phyloP scores from a whole-genome alignment of 2,113 vertebrate species.

The Passer domesticus region DNA sequence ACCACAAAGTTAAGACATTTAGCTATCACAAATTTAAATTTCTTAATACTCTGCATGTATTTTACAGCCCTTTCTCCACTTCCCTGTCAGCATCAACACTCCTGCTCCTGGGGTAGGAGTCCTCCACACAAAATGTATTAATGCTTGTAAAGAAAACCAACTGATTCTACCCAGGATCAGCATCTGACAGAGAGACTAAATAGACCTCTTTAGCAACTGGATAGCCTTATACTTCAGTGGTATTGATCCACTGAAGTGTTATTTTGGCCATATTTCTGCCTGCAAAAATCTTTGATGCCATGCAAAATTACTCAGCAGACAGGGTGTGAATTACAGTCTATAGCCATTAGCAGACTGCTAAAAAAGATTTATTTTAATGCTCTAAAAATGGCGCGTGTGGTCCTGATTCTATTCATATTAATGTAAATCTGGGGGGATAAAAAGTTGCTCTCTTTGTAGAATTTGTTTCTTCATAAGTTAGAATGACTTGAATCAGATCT shows the following conservation, averaged over 20 bases:
- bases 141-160: neutral
- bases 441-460: neutral
- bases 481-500: neutral
- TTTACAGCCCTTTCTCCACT: neutral
- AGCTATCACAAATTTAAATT: neutral
- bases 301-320: constrained; percentile 55
- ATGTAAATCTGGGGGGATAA: neutral
- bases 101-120: neutral
- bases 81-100: neutral
- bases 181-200: constrained; percentile 48
- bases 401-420: neutral
- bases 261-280: constrained; percentile 54
- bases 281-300: constrained; percentile 59
- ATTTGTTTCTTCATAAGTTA: neutral
- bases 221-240: constrained; percentile 63
- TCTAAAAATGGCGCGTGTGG: neutral
- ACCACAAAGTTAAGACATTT: neutral
- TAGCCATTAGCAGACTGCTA: constrained; percentile 8
- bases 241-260: constrained; percentile 69
- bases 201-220: constrained; percentile 56
- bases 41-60: neutral
- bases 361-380: neutral
- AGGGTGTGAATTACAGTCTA: constrained; percentile 10
- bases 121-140: neutral
- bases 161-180: neutral